Conservation (phyloP, 2,797 vertebrate genomes). For the Sparus aurata region DNA sequence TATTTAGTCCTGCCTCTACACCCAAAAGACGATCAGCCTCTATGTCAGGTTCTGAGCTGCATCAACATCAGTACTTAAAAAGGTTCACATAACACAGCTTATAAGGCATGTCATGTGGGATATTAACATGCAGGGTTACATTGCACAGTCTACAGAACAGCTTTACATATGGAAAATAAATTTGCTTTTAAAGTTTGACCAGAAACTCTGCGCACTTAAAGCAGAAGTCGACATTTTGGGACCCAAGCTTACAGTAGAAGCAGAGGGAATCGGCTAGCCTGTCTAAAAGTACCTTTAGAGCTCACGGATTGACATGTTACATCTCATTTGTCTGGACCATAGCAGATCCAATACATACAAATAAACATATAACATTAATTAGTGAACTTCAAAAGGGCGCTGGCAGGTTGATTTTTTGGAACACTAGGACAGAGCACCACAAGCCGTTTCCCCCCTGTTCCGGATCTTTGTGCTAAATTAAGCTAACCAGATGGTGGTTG, state of each 20-base stretch:
- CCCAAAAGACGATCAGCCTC: neutral
- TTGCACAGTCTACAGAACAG: conserved; percentile 20
- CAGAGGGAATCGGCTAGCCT: neutral
- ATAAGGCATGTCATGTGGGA: conserved; percentile 12
- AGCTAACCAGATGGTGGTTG: neutral
- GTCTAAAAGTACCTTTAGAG: neutral
- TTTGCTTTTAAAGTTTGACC: conserved; percentile 13
- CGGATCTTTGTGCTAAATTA: neutral
- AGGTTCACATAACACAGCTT: conserved; percentile 8
- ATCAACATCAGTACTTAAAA: conserved; percentile 8
- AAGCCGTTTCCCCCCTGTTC: too few species aligned
- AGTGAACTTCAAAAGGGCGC: conserved; percentile 1
- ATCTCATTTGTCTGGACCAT: neutral
- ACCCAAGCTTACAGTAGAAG: neutral
- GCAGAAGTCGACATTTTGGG: neutral
- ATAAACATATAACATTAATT: neutral
- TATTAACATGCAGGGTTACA: conserved; percentile 51
- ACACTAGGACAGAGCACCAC: neutral
- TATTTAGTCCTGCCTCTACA: conserved; percentile 2
- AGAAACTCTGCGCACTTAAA: neutral
- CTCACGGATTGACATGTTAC: neutral
- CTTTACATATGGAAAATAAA: conserved; percentile 18
- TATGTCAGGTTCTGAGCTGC: neutral
- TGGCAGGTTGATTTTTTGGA: neutral
- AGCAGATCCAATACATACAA: neutral